These are phyloP conservation scores for Bucorvus abyssinicus DNA, from an alignment of 2,797 vertebrate species.

Conservation along the genomic window DNA sequence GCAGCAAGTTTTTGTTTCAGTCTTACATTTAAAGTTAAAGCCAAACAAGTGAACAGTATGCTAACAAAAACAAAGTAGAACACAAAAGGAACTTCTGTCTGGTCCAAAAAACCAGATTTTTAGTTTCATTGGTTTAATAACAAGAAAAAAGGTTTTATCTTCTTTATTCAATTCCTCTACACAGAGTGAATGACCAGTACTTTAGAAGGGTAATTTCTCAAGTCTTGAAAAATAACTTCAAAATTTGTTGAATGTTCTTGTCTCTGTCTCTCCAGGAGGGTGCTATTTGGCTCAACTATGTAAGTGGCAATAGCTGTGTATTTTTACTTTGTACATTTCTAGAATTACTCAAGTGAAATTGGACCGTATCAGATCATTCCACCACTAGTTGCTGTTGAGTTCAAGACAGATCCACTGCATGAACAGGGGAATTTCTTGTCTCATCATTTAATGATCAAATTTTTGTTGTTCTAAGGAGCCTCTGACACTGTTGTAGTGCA, in stretches of 20 bases:
- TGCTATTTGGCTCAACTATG: fast-evolving
- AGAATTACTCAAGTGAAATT: not conserved
- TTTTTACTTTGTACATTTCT: not conserved
- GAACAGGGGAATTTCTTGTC: not conserved
- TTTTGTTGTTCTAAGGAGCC: not conserved
- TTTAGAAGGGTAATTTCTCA: not conserved
- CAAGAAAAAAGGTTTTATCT: not conserved
- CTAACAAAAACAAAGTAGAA: not conserved
- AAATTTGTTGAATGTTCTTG: not conserved
- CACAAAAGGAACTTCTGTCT: not conserved
- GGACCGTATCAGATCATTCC: not conserved
- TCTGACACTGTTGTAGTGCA: not conserved
- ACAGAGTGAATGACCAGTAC: not conserved
- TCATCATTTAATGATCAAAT: not conserved
- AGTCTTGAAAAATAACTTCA: not conserved
- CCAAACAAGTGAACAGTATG: not conserved
- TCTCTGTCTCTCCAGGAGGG: not conserved
- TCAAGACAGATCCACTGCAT: not conserved
- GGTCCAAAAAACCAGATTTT: not conserved
- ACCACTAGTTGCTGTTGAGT: not conserved
- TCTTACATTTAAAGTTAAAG: not conserved
- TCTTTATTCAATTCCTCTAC: not conserved
- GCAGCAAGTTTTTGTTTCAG: not conserved
- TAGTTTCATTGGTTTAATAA: not conserved
- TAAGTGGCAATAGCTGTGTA: not conserved